A percentile compares a stretch with the other conserved stretches of the same genome.
These are phyloP conservation scores for Triplophysa siluroides DNA, from an alignment of 2,113 vertebrate species.

Conservation along the genomic window DNA sequence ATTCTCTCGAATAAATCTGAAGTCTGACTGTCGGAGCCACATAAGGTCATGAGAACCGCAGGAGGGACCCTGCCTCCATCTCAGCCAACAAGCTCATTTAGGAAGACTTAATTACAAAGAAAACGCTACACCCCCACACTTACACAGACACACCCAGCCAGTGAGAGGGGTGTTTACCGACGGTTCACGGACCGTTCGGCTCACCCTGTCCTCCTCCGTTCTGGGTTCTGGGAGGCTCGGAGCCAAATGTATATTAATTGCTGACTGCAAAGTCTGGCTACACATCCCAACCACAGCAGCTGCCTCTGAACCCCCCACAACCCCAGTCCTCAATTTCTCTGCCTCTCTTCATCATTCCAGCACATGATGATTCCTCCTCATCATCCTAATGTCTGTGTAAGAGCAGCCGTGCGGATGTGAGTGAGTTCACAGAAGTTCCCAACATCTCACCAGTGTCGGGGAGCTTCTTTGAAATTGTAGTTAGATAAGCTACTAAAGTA, in stretches of 20 bases:
- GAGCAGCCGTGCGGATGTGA: neutral
- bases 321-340: neutral
- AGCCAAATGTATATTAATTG: slow-evolving; percentile 38
- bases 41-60: slow-evolving; percentile 26
- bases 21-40: neutral
- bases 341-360: neutral
- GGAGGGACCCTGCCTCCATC: slow-evolving; percentile 40
- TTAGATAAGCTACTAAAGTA: too few species aligned
- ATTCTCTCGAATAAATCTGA: neutral
- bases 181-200: neutral
- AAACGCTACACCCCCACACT: slow-evolving; percentile 53
- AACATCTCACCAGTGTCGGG: too few species aligned
- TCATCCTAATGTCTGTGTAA: neutral
- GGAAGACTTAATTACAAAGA: slow-evolving; percentile 71
- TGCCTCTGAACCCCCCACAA: neutral
- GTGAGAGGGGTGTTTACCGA: slow-evolving; percentile 3
- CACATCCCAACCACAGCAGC: slow-evolving; percentile 27
- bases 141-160: slow-evolving; percentile 49
- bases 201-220: neutral
- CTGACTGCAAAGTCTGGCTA: slow-evolving; percentile 41
- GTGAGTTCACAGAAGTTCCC: slow-evolving; percentile 12
- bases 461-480: too few species aligned
- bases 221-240: slow-evolving; percentile 30
- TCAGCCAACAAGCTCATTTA: slow-evolving; percentile 63
- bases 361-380: slow-evolving; percentile 12